phyloP scores from a whole-genome alignment of 2,797 vertebrate species.

The Setipinna tenuifilis region DNA sequence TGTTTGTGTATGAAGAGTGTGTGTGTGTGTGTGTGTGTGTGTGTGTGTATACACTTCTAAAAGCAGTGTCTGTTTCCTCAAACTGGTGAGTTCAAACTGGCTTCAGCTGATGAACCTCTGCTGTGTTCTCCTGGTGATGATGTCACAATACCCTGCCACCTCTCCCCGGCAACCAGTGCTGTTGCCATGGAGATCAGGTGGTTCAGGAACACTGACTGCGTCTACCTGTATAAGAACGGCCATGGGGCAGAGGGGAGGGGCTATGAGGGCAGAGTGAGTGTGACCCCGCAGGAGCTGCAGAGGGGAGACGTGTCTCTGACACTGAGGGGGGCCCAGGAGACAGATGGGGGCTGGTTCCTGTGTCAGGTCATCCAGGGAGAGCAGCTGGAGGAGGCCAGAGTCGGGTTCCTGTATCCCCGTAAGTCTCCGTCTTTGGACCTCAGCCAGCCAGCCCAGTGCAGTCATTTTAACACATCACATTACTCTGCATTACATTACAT shows the following conservation, averaged over 20 bases:
- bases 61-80: slow-evolving; percentile 13
- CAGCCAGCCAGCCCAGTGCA: too few species aligned
- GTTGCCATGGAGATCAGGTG: slow-evolving; percentile 45
- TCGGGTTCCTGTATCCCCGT: slow-evolving; percentile 9
- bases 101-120: too few species aligned
- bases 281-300: slow-evolving; percentile 1
- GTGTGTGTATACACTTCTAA: background rate
- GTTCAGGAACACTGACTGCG: slow-evolving; percentile 25
- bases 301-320: background rate
- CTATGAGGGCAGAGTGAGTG: slow-evolving; percentile 37
- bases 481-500: too few species aligned
- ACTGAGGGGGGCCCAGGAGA: slow-evolving; percentile 26
- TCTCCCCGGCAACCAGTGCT: slow-evolving; percentile 36
- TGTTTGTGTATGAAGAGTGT: too few species aligned
- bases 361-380: slow-evolving; percentile 36
- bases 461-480: too few species aligned
- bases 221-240: slow-evolving; percentile 31
- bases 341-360: slow-evolving; percentile 34
- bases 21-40: too few species aligned
- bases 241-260: slow-evolving; percentile 17
- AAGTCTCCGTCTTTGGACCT: too few species aligned
- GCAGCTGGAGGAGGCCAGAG: background rate
- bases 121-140: slow-evolving; percentile 8
- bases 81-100: background rate
- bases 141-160: slow-evolving; percentile 35